Evolutionary conservation across 1,140 invertebrate genomes (phyloP).

Genomic region (Schlechtendalia chinensis): DNA sequence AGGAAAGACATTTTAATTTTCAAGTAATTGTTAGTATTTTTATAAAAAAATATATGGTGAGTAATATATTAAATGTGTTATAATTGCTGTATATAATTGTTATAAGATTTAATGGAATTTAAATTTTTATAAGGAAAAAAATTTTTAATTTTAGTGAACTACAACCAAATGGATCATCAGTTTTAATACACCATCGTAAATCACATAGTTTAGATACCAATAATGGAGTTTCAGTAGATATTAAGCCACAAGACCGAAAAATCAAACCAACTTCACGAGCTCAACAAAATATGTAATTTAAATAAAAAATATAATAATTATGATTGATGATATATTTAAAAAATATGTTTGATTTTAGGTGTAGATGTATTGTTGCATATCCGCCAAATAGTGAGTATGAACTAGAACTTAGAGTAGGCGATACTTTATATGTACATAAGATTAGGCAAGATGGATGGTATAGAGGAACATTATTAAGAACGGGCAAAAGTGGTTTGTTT

Average conservation of each 20-base stretch:
- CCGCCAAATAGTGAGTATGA: constrained; percentile 93
- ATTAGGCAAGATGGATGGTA: constrained; percentile 95
- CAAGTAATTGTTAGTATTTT: too few relatives aligned
- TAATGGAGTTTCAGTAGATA: constrained; percentile 31
- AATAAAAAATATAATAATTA: neutral
- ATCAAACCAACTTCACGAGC: constrained; percentile 15
- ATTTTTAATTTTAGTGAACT: constrained; percentile 34
- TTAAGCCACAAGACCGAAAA: constrained; percentile 37
- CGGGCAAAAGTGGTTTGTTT: constrained; percentile 87
- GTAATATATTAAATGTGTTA: too few relatives aligned
- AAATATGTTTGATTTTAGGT: constrained; percentile 60
- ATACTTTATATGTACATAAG: constrained; percentile 87
- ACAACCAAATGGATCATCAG: constrained; percentile 32
- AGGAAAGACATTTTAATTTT: too few relatives aligned
- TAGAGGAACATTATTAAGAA: constrained; percentile 86
- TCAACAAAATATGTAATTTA: constrained; percentile 42
- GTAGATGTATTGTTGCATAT: constrained; percentile 88
- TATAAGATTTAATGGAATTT: too few relatives aligned
- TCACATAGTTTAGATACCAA: constrained; percentile 42
- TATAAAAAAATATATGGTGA: too few relatives aligned
- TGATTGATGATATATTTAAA: neutral
- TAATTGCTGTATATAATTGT: too few relatives aligned
- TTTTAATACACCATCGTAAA: constrained; percentile 46
- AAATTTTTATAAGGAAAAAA: neutral
- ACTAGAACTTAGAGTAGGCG: constrained; percentile 82